Evolutionary conservation across 1,140 invertebrate species (phyloP).

Genomic region (Halesus radiatus): DNA sequence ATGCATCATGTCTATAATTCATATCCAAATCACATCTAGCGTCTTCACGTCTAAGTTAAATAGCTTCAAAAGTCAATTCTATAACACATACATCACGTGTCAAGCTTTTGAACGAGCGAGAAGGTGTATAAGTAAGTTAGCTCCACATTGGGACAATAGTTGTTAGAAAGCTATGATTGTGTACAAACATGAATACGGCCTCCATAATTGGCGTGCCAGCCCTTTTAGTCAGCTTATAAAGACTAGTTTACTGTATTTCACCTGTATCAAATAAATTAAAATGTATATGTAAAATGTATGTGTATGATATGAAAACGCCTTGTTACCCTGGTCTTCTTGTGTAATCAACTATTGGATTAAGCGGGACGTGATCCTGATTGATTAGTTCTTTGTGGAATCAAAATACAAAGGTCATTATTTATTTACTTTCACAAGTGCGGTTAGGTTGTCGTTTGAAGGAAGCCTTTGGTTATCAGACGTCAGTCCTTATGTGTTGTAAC

Average conservation of each 20-base stretch:
- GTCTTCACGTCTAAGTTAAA: not conserved
- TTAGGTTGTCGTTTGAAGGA: too few species aligned
- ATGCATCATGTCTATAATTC: not conserved
- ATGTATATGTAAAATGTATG: conserved; percentile 46
- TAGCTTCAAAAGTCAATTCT: conserved; percentile 17
- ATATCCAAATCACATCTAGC: conserved; percentile 2
- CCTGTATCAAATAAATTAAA: conserved; percentile 35
- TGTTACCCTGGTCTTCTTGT: conserved; percentile 28
- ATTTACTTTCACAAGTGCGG: too few species aligned
- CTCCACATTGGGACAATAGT: conserved; percentile 21
- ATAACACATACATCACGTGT: not conserved
- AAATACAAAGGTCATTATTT: too few species aligned
- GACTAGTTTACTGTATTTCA: conserved; percentile 9
- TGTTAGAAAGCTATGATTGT: conserved; percentile 1
- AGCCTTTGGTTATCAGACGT: too few species aligned
- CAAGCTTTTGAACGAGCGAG: not conserved
- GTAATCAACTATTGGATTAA: not conserved
- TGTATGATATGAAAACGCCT: conserved; percentile 37
- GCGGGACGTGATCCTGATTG: too few species aligned
- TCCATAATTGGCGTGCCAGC: conserved; percentile 8
- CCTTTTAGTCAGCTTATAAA: conserved; percentile 33
- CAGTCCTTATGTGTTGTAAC: too few species aligned
- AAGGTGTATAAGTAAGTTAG: not conserved
- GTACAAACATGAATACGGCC: conserved; percentile 8
- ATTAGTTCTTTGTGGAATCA: too few species aligned